Percentiles rank a stretch among this genome's conserved stretches.
These are phyloP conservation scores for Halocaridina rubra DNA, from an alignment of 2,888 invertebrate genomes.

Conservation along the genomic window DNA sequence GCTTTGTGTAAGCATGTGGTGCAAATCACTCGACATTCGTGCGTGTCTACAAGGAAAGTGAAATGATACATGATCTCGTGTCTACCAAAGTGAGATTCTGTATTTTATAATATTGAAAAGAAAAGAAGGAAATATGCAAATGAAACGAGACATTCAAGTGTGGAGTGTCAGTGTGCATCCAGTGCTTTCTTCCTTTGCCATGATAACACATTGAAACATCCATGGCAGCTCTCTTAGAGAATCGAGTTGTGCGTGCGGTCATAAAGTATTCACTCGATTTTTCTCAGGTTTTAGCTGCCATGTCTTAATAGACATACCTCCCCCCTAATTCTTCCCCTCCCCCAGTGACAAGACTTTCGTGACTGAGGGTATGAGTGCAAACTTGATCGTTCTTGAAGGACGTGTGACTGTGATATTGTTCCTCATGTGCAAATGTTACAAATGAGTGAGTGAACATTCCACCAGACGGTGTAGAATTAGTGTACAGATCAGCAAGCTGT, in stretches of 20 bases:
- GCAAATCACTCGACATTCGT: neutral
- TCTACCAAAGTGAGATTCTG: neutral
- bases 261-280: neutral
- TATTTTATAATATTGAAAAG: neutral
- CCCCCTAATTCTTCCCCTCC: constrained; percentile 6
- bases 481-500: constrained; percentile 55
- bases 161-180: constrained; percentile 37
- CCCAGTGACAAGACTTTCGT: constrained; percentile 48
- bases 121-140: neutral
- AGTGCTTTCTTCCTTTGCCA: constrained; percentile 51
- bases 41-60: neutral
- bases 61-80: neutral
- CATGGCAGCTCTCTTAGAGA: constrained; percentile 31
- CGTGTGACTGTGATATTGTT: constrained; percentile 60
- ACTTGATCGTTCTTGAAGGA: constrained; percentile 51
- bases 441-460: constrained; percentile 58
- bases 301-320: neutral
- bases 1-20: constrained; percentile 35
- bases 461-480: constrained; percentile 56
- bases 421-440: constrained; percentile 47
- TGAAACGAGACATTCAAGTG: neutral
- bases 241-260: constrained; percentile 6
- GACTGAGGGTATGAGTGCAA: constrained; percentile 43
- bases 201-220: constrained; percentile 31
- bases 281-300: constrained; percentile 26